Conservation (phyloP, 2,888 invertebrate species). For the Pseudeuparius sepicola region DNA sequence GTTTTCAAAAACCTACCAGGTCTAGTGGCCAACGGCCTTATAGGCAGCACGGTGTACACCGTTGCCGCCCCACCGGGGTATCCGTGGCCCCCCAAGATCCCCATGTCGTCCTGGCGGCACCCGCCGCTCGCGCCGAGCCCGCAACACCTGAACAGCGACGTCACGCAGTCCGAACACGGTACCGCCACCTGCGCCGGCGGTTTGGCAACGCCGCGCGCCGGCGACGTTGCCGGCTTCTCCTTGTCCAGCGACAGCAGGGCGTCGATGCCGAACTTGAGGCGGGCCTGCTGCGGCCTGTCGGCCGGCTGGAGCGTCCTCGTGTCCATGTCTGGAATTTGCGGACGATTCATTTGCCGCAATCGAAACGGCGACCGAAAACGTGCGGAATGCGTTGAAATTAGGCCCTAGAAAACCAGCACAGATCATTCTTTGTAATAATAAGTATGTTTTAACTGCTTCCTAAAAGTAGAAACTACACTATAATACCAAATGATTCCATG, state of each 20-base stretch:
- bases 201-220: conserved; percentile 24
- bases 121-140: conserved; percentile 32
- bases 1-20: too few species aligned
- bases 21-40: conserved; percentile 38
- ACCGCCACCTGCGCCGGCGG: conserved; percentile 35
- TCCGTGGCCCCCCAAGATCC: conserved; percentile 16
- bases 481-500: too few species aligned
- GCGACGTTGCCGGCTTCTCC: conserved; percentile 3
- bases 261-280: conserved; percentile 63
- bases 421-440: too few species aligned
- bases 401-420: too few species aligned
- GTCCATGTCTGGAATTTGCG: too few species aligned
- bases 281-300: too few species aligned
- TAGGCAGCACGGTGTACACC: conserved; percentile 34
- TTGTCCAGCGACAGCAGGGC: conserved; percentile 49
- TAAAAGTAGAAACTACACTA: too few species aligned
- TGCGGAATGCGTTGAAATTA: too few species aligned
- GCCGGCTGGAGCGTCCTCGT: too few species aligned
- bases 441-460: too few species aligned
- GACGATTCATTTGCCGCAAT: too few species aligned
- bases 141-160: conserved; percentile 54
- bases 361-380: too few species aligned
- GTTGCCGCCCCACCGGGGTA: neutral
- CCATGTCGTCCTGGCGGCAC: conserved; percentile 16
- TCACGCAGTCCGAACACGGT: conserved; percentile 55